Evolutionary conservation across 2,888 invertebrate genomes (phyloP).

Genomic region (Ennomos quercinarius): DNA sequence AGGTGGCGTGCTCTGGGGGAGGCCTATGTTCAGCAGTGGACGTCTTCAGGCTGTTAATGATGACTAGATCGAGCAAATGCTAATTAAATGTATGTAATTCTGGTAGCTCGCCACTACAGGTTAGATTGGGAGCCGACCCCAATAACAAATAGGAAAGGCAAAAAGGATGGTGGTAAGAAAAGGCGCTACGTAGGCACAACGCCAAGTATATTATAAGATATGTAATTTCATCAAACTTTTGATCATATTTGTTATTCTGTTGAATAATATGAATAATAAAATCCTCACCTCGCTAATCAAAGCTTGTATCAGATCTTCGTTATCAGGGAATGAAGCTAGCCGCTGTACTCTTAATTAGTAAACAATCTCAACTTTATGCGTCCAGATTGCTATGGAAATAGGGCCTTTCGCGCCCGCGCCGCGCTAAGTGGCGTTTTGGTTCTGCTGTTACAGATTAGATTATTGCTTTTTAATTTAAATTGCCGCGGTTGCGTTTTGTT

Average conservation of each 20-base stretch:
- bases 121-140: too few relatives aligned
- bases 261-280: background rate
- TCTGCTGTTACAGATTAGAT: slow-evolving; percentile 80
- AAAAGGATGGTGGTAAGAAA: too few relatives aligned
- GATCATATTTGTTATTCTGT: background rate
- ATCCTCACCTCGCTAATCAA: slow-evolving; percentile 13
- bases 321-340: slow-evolving; percentile 25
- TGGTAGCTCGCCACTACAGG: too few relatives aligned
- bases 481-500: slow-evolving; percentile 47
- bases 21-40: too few relatives aligned
- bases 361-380: slow-evolving; percentile 80
- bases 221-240: slow-evolving; percentile 24
- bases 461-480: slow-evolving; percentile 49
- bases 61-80: too few relatives aligned
- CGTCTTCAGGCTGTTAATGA: too few relatives aligned
- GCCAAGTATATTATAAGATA: too few relatives aligned
- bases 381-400: slow-evolving; percentile 81
- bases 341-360: slow-evolving; percentile 74
- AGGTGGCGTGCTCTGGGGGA: too few relatives aligned
- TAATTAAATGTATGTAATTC: too few relatives aligned
- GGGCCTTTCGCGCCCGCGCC: slow-evolving; percentile 54
- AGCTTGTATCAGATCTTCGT: slow-evolving; percentile 16
- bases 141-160: too few relatives aligned
- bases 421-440: slow-evolving; percentile 73
- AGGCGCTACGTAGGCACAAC: too few relatives aligned